Base-by-base conservation (phyloP, 2,113 vertebrate genomes). In the Fulica atra region DNA sequence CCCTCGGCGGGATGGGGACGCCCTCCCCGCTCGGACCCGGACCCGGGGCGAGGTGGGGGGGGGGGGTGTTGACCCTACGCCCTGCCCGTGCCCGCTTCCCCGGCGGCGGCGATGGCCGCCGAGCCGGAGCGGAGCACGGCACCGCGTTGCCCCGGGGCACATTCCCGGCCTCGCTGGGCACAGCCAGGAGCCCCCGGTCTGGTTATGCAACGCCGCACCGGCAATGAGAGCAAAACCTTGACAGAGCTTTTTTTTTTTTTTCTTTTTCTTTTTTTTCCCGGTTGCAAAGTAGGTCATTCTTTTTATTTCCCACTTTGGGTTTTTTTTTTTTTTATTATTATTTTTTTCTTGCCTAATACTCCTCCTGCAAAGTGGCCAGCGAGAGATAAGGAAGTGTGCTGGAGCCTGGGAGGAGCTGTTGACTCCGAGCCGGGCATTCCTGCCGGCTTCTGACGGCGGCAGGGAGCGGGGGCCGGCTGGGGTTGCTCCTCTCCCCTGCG, bases 141-240 rank as follows among this genome's bases (percentile, higher is more conserved):
- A 40, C 35, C 16, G 60, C 23, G n/a, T 18, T 42, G 77, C 66
- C 61, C 76, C 29, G 29, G 84, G 78, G 38, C 35, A 13, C 50
- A 65, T 91, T 88, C 59, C 79, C 68, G 88, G 81, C 78, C 36
- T 50, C 40, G 48, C 28, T 59, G 81, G 84, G 83, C 81, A 93
- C 46, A 16, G 83, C 86, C 82, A 54, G 89, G 79, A 68, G 68
- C 48, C 74, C 93, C 92, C 96, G 95, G 21, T 96, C 95, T 96
- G 96, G 96, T 93, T 97, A 96, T 96, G 97, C 95, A 97, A 95
- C 95, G 77, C 81, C 86, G 92, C 93, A 89, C 90, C 69, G 79
- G 96, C 97, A 97, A 96, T 96, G 97, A 97, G 97, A 97, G 97
- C 95, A 97, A 97, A 98, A 95, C 85, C 79, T 93, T 96, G 96